Base-by-base conservation (phyloP, 2,888 invertebrate genomes). In the Belgica antarctica region DNA sequence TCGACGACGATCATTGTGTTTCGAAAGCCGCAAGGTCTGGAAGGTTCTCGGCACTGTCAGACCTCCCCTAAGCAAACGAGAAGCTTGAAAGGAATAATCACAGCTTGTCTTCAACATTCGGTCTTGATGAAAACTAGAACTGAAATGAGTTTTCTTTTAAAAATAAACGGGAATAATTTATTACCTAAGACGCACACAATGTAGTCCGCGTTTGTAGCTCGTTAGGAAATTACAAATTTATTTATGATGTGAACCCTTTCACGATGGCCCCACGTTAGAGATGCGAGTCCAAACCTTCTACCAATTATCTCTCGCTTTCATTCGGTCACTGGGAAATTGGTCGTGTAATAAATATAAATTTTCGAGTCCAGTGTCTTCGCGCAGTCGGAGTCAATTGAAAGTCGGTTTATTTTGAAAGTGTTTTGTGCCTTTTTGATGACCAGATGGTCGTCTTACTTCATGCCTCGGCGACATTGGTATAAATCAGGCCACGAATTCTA, bases 81-180 rank as follows among this genome's bases (percentile, higher is more conserved):
- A n/a, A n/a, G n/a, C n/a, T n/a, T n/a, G n/a, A n/a, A n/a, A n/a
- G n/a, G n/a, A n/a, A n/a, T n/a, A n/a, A n/a, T n/a, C n/a, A n/a
- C n/a, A n/a, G n/a, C n/a, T n/a, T n/a, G n/a, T n/a, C n/a, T n/a
- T n/a, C n/a, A n/a, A n/a, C n/a, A n/a, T n/a, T n/a, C n/a, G n/a
- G n/a, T n/a, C n/a, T n/a, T n/a, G n/a, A n/a, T n/a, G n/a, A n/a
- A n/a, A n/a, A n/a, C n/a, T n/a, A n/a, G n/a, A n/a, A n/a, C n/a
- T n/a, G n/a, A n/a, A 41, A 41, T 41, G 10, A n/a, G 12, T 41
- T 41, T 41, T 41, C 41, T 41, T 41, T 41, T 15, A 12, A 63
- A 63, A 63, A 63, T 63, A 63, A 41, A 41, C 63, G 41, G 10
- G 10, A 63, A 36, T 63, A 41, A 63, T 63, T 63, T 63, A 63